Percentiles rank a stretch among this genome's conserved stretches.
These are phyloP conservation scores for Oxyscelio sp. DNA, from an alignment of 2,888 invertebrate species.

Conservation along the genomic window DNA sequence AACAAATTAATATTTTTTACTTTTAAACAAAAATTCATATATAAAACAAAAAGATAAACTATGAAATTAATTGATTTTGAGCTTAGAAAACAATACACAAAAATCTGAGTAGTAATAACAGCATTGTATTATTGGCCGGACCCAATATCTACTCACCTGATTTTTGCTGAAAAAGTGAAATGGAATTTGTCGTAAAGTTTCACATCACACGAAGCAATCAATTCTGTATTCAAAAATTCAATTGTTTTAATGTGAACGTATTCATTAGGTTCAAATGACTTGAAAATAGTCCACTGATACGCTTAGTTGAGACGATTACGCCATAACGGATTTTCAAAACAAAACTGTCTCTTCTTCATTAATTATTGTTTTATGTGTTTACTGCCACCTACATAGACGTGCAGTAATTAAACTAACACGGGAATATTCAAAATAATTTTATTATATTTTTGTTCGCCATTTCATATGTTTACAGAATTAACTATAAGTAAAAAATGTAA, in stretches of 20 bases:
- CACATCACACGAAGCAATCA: not conserved
- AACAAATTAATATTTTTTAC: constrained; percentile 7
- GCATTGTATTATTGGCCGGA: not conserved
- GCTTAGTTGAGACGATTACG: too few relatives aligned
- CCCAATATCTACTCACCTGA: not conserved
- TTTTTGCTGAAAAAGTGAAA: not conserved
- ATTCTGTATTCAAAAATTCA: not conserved
- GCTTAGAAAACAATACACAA: not conserved
- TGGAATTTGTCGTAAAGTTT: not conserved
- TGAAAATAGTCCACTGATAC: too few relatives aligned
- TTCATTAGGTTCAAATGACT: too few relatives aligned
- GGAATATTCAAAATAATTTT: too few relatives aligned
- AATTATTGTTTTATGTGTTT: too few relatives aligned
- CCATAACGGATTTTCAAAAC: too few relatives aligned
- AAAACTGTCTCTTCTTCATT: too few relatives aligned
- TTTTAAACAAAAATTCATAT: not conserved
- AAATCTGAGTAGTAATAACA: not conserved
- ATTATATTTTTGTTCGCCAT: too few relatives aligned
- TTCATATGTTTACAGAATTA: too few relatives aligned
- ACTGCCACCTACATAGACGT: too few relatives aligned
- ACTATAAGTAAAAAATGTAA: too few relatives aligned
- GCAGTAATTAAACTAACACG: too few relatives aligned
- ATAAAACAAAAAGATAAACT: not conserved
- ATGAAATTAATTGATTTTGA: not conserved
- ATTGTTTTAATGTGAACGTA: not conserved